Percentiles rank a stretch among this genome's conserved stretches.
These are phyloP conservation scores for Terebella lapidaria DNA, from an alignment of 2,888 invertebrate genomes.

Conservation along the genomic window DNA sequence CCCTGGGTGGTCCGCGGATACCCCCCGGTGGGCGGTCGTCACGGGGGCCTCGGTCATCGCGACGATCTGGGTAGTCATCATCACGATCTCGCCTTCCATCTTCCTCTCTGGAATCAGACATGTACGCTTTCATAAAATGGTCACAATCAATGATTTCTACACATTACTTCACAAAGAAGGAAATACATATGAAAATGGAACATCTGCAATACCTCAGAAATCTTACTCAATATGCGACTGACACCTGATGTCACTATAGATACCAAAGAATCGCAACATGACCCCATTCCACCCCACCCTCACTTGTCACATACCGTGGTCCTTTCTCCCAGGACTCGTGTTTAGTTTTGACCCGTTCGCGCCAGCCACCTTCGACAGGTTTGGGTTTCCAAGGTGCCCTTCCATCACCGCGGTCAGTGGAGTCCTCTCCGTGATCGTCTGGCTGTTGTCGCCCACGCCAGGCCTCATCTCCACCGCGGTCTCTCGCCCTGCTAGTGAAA, in stretches of 20 bases:
- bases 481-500: too few relatives aligned
- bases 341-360: conserved; percentile 40
- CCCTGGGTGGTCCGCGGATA: conserved; percentile 1
- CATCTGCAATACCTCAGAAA: not conserved
- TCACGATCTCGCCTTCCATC: conserved; percentile 1
- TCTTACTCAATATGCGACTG: not conserved
- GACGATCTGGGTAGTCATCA: too few relatives aligned
- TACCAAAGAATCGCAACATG: too few relatives aligned
- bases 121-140: not conserved
- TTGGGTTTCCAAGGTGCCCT: conserved; percentile 24
- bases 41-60: not conserved
- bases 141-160: too few relatives aligned
- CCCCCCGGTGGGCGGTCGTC: not conserved
- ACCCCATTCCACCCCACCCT: too few relatives aligned
- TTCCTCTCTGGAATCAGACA: conserved; percentile 2
- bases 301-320: not conserved
- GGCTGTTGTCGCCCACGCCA: too few relatives aligned
- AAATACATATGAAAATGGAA: not conserved
- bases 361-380: conserved; percentile 36
- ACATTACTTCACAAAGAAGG: not conserved
- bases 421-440: too few relatives aligned
- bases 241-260: too few relatives aligned
- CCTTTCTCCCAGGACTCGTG: conserved; percentile 36
- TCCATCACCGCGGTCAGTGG: not conserved
- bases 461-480: too few relatives aligned